These are phyloP conservation scores for Bembecia ichneumoniformis DNA, from an alignment of 2,888 invertebrate genomes.

Conservation along the genomic window DNA sequence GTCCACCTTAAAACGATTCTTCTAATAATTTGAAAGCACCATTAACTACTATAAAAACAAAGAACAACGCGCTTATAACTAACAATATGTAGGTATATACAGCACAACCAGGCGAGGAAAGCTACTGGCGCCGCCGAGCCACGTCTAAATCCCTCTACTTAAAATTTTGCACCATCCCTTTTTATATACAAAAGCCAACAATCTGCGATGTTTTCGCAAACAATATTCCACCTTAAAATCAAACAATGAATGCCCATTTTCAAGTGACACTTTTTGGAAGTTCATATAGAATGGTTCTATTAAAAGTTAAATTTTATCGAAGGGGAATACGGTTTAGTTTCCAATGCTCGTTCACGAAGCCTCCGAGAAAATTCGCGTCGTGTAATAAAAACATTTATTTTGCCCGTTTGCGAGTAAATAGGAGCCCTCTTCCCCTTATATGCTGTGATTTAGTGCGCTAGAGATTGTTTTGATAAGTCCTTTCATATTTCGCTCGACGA, in stretches of 20 bases:
- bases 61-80: not conserved
- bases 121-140: conserved; percentile 28
- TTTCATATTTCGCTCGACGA: conserved; percentile 63
- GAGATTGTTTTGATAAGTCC: conserved; percentile 70
- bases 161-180: conserved; percentile 65
- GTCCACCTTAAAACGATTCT: not conserved
- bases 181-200: conserved; percentile 48
- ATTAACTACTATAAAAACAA: not conserved
- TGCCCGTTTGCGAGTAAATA: conserved; percentile 69
- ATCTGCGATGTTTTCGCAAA: conserved; percentile 27
- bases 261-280: not conserved
- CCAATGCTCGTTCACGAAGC: conserved; percentile 29
- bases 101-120: conserved; percentile 22
- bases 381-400: conserved; percentile 73
- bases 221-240: conserved; percentile 24
- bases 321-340: conserved; percentile 21
- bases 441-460: conserved; percentile 68
- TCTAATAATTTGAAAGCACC: not conserved
- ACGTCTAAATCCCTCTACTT: conserved; percentile 65
- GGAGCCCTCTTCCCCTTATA: conserved; percentile 65
- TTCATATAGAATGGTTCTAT: not conserved
- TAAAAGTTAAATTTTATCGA: conserved; percentile 13
- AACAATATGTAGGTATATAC: conserved; percentile 9
- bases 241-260: not conserved
- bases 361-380: conserved; percentile 67